Conservation (phyloP, 2,888 invertebrate species). For the Diarsia rubi region DNA sequence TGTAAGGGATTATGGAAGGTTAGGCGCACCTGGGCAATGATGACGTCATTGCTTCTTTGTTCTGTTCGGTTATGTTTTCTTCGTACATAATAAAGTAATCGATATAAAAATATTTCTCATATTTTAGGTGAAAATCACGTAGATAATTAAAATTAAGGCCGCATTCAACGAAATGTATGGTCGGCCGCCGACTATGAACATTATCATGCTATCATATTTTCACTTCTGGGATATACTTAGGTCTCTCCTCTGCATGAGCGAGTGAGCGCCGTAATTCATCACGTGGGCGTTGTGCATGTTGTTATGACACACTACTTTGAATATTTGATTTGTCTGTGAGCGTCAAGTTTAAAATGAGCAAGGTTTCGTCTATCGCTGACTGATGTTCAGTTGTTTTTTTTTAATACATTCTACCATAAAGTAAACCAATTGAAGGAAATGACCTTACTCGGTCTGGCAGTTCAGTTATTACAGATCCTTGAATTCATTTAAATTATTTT, state of each 20-base stretch:
- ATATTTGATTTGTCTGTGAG: not conserved
- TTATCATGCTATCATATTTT: not conserved
- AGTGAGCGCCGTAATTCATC: not conserved
- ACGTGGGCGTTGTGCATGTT: not conserved
- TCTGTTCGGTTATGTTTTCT: conserved; percentile 5
- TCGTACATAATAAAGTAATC: not conserved
- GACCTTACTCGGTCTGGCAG: not conserved
- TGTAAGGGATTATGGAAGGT: conserved; percentile 55
- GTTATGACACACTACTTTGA: not conserved
- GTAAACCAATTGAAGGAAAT: not conserved
- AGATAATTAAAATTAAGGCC: not conserved
- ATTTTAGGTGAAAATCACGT: not conserved
- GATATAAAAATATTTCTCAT: not conserved
- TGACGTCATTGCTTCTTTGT: conserved; percentile 54
- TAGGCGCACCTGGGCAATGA: conserved; percentile 62
- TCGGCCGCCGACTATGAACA: not conserved
- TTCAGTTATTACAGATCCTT: not conserved
- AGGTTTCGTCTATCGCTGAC: not conserved
- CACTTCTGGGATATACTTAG: not conserved
- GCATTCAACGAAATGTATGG: not conserved
- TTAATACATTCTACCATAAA: not conserved
- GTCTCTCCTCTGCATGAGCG: not conserved
- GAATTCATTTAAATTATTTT: not conserved
- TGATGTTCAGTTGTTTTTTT: not conserved
- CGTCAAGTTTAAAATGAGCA: not conserved